Percentiles rank a stretch among this genome's conserved stretches.
These are phyloP conservation scores for Cactoblastis cactorum DNA, from an alignment of 2,888 invertebrate species.

Conservation along the genomic window DNA sequence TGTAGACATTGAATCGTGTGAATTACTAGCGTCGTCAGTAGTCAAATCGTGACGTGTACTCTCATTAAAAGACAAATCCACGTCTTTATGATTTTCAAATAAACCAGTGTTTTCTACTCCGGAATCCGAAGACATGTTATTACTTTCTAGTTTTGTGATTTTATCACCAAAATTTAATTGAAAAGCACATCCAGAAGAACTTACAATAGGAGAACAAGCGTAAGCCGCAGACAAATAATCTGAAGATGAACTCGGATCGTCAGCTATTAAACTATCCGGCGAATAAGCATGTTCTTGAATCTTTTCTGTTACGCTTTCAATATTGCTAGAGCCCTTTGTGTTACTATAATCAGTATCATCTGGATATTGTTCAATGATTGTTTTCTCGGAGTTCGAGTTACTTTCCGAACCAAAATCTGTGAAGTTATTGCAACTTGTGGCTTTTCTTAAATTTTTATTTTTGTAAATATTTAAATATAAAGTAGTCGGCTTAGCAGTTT, in stretches of 20 bases:
- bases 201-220: constrained; percentile 50
- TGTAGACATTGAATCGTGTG: constrained; percentile 34
- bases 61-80: constrained; percentile 63
- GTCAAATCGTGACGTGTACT: constrained; percentile 61
- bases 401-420: constrained; percentile 37
- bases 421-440: constrained; percentile 61
- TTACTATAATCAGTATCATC: constrained; percentile 26
- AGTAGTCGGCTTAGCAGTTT: constrained; percentile 54
- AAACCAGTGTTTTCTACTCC: constrained; percentile 67
- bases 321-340: constrained; percentile 17
- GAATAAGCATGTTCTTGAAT: constrained; percentile 46
- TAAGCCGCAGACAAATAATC: constrained; percentile 66
- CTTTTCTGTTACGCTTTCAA: constrained; percentile 34
- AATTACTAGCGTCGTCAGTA: constrained; percentile 45
- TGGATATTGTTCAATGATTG: constrained; percentile 21
- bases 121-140: constrained; percentile 65
- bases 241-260: constrained; percentile 65
- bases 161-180: constrained; percentile 52
- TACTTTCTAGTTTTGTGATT: constrained; percentile 60
- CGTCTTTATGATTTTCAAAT: constrained; percentile 59
- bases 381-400: constrained; percentile 15
- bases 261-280: constrained; percentile 62
- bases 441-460: constrained; percentile 60
- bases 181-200: constrained; percentile 34
- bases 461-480: constrained; percentile 64